phyloP scores from a whole-genome alignment of 1,140 invertebrate species.

The Sweltsa coloradensis region DNA sequence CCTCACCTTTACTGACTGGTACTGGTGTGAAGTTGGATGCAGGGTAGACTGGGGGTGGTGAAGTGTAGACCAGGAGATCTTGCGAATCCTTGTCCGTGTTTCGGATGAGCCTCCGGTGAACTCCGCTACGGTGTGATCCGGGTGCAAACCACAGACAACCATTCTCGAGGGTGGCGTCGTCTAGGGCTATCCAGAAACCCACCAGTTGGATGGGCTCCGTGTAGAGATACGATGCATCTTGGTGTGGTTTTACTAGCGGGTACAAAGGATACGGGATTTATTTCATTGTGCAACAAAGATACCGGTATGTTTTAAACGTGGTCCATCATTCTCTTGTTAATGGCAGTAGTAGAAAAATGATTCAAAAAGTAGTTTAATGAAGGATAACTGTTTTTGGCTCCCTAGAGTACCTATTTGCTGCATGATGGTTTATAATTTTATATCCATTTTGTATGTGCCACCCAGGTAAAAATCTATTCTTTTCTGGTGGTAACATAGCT shows the following conservation, averaged over 20 bases:
- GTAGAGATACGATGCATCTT: constrained; percentile 78
- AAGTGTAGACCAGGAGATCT: constrained; percentile 50
- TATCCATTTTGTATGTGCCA: too few relatives aligned
- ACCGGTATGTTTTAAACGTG: too few relatives aligned
- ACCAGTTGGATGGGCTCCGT: constrained; percentile 61
- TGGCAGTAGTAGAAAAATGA: too few relatives aligned
- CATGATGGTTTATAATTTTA: too few relatives aligned
- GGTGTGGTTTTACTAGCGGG: constrained; percentile 62
- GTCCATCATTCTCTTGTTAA: too few relatives aligned
- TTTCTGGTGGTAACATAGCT: too few relatives aligned
- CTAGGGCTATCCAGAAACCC: constrained; percentile 91
- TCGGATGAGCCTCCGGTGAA: constrained; percentile 56
- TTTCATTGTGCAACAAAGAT: neutral
- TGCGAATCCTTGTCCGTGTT: constrained; percentile 50
- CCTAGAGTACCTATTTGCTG: too few relatives aligned
- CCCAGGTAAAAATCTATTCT: too few relatives aligned
- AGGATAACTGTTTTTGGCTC: too few relatives aligned
- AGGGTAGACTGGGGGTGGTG: constrained; percentile 53
- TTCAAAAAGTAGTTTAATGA: too few relatives aligned
- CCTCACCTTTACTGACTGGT: constrained; percentile 65
- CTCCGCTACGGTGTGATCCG: constrained; percentile 76
- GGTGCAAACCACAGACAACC: constrained; percentile 88
- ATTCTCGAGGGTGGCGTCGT: constrained; percentile 84
- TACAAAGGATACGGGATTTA: constrained; percentile 2
- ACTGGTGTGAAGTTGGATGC: constrained; percentile 63